Evolutionary conservation across 2,888 invertebrate species (phyloP).

Genomic region (Harpalus rufipes): DNA sequence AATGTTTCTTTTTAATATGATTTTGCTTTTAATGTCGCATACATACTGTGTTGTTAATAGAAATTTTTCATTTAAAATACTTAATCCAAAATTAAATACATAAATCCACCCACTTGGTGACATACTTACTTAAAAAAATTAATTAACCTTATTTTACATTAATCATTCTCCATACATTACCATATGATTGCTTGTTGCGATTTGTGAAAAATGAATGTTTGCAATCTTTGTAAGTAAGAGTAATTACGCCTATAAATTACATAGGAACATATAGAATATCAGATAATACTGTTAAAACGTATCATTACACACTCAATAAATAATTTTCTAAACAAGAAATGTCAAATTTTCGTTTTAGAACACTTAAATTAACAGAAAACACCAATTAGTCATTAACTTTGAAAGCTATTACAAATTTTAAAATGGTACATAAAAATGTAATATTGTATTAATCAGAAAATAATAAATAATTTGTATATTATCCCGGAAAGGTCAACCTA

Average conservation of each 20-base stretch:
- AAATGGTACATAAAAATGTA: no score
- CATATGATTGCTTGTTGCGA: constrained; percentile 9
- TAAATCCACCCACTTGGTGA: background rate
- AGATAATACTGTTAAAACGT: background rate
- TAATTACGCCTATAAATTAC: constrained; percentile 21
- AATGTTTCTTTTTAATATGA: background rate
- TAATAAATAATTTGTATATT: no score
- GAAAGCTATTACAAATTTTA: no score
- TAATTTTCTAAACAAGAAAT: background rate
- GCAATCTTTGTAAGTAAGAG: constrained; percentile 43
- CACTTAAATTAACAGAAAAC: background rate
- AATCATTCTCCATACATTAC: background rate
- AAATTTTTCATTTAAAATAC: constrained; percentile 26
- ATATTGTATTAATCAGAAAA: no score
- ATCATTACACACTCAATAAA: background rate
- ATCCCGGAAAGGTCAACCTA: no score
- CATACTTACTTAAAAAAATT: constrained; percentile 7
- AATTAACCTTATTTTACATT: constrained; percentile 26
- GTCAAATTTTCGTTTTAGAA: no score
- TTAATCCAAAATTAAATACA: constrained; percentile 26
- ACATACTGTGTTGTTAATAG: constrained; percentile 32
- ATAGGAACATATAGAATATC: background rate
- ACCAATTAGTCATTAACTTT: background rate
- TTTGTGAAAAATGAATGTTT: constrained; percentile 9
- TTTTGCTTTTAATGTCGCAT: constrained; percentile 9